Percentiles rank a stretch among this genome's conserved stretches.
These are phyloP conservation scores for Pentalonia nigronervosa DNA, from an alignment of 1,140 invertebrate species.

Conservation along the genomic window DNA sequence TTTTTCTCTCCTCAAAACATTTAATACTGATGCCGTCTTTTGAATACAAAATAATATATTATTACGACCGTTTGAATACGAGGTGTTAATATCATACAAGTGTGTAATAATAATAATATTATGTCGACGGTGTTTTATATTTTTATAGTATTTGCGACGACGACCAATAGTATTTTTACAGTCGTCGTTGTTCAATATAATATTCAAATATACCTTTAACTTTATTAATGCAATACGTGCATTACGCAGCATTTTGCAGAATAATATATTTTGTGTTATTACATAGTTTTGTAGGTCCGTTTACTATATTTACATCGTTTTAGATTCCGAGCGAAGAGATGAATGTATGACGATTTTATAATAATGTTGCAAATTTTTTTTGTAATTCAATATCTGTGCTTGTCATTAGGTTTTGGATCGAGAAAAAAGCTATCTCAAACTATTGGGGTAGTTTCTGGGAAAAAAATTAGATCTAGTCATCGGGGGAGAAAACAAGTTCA, in stretches of 20 bases:
- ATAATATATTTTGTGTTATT: not conserved
- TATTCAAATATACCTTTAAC: not conserved
- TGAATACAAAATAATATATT: constrained; percentile 7
- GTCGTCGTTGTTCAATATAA: not conserved
- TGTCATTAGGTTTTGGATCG: not conserved
- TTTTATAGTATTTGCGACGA: not conserved
- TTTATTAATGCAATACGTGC: not conserved
- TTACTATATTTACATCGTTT: not conserved
- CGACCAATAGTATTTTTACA: not conserved
- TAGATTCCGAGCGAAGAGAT: not conserved
- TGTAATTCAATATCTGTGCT: not conserved
- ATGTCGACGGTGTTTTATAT: not conserved
- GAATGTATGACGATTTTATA: not conserved
- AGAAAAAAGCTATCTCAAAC: not conserved
- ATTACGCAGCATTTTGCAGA: not conserved
- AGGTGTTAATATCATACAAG: not conserved
- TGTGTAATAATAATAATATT: not conserved
- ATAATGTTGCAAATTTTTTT: not conserved
- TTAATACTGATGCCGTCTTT: not conserved
- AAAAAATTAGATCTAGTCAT: not conserved
- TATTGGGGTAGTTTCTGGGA: not conserved
- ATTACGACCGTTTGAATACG: not conserved
- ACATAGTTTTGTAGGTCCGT: not conserved
- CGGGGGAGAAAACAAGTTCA: not conserved
- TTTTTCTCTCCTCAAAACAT: not conserved